Evolutionary conservation across 1,140 invertebrate genomes (phyloP).

Genomic region (Mycetomoellerius zeteki): DNA sequence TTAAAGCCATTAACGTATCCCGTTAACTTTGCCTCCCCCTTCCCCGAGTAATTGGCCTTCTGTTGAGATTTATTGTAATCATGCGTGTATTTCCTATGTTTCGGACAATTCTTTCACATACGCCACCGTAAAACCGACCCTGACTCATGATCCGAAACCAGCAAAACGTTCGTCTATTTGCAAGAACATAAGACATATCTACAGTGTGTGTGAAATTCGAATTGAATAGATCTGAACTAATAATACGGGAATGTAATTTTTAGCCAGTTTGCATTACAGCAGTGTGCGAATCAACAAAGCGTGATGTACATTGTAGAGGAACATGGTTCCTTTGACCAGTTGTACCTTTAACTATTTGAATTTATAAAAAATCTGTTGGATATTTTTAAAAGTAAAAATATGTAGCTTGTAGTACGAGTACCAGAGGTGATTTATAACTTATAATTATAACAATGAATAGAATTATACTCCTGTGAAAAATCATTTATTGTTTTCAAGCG

Average conservation of each 20-base stretch:
- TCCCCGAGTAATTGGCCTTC: slow-evolving; percentile 71
- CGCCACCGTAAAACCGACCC: slow-evolving; percentile 19
- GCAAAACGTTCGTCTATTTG: not conserved
- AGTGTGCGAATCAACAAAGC: not conserved
- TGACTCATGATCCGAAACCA: not conserved
- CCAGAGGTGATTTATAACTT: no score
- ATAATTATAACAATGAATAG: no score
- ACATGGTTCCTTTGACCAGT: no score
- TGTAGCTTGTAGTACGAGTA: no score
- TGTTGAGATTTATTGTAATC: slow-evolving; percentile 78
- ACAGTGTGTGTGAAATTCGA: not conserved
- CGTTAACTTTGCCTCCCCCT: slow-evolving; percentile 61
- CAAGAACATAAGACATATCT: slow-evolving; percentile 16
- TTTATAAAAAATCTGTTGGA: no score
- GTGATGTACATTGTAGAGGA: slow-evolving; percentile 15
- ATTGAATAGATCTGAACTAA: not conserved
- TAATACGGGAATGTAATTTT: slow-evolving; percentile 23
- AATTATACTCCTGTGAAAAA: no score
- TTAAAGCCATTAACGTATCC: slow-evolving; percentile 76
- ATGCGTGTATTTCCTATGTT: slow-evolving; percentile 61
- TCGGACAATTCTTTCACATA: slow-evolving; percentile 46
- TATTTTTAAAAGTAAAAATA: no score
- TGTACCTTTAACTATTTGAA: no score
- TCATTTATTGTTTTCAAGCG: no score
- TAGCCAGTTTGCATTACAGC: not conserved